phyloP scores from a whole-genome alignment of 2,888 invertebrate species.

The Unio pictorum region DNA sequence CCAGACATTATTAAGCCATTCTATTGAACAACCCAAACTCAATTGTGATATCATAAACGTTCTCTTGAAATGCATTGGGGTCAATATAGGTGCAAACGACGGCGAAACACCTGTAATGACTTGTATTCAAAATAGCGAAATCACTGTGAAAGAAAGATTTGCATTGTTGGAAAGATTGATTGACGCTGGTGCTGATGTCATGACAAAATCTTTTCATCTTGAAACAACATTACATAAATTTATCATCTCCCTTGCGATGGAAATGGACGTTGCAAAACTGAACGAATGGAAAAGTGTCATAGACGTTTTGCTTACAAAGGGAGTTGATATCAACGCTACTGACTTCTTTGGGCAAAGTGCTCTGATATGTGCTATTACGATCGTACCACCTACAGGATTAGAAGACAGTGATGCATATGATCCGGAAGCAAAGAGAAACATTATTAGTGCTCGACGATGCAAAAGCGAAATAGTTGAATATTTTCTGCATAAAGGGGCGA shows the following conservation, averaged over 20 bases:
- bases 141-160: not conserved
- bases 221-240: not conserved
- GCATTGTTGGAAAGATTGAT: conserved; percentile 1
- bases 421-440: not conserved
- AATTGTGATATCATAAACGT: conserved; percentile 2
- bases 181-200: not conserved
- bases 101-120: not conserved
- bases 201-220: no score
- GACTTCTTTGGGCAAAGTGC: conserved; percentile 5
- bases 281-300: not conserved
- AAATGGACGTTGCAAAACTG: not conserved
- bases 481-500: conserved; percentile 15
- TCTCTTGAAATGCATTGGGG: not conserved
- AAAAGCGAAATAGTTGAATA: conserved; percentile 10
- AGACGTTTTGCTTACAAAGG: not conserved
- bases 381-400: not conserved
- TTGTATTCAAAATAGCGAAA: not conserved
- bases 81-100: not conserved
- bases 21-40: not conserved
- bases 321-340: not conserved
- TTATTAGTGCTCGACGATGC: no score
- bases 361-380: conserved; percentile 1
- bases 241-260: not conserved
- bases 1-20: not conserved
- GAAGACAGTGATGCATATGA: not conserved